Evolutionary conservation across 2,888 invertebrate species (phyloP), one percentile per base, ranked within the genome.

Genomic region (Gastrophysa polygoni): DNA sequence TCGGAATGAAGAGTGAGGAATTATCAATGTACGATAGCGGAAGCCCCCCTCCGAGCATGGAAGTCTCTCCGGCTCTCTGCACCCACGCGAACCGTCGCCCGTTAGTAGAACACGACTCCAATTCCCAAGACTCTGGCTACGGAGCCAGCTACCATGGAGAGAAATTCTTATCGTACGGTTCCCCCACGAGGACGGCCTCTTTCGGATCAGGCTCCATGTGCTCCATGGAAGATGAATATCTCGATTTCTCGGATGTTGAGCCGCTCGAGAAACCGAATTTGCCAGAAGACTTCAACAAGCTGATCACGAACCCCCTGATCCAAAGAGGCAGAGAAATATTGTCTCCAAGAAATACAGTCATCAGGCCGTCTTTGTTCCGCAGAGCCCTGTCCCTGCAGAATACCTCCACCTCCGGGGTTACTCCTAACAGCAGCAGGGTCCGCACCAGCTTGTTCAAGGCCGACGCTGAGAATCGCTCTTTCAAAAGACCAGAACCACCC

Each of bases 401-500:
- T 32, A 82, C 67, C 82, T 74, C 70, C 6, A 57, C 47, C 52
- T 44, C 58, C 6, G 67, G 54, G 1, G 55, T 63, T 24, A 77
- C 79, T 1, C 78, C 82, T 4, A 78, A 75, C 48, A 74, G 71
- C 28, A 82, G 81, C 47, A 80, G 79, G 63, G 85, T 81, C 1
- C 80, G 85, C 11, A 83, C 83, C 16, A 84, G 83, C 63, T 74
- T 86, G 20, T 85, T 85, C 69, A 80, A 81, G 63, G 77, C 77
- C n/a, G 61, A 60, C 64, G 71, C 77, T 58, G 77, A 77, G 20
- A 61, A 66, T 10, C 77, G 77, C 29, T 71, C 77, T 3, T 88
- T 87, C 75, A 93, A 93, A 78, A 84, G 93, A 43, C 85, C 87
- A 0, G 91, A 92, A 49, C 85, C 88, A 20, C 87, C 88, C 55